Percentiles rank a stretch among this genome's conserved stretches.
Conservation (phyloP, 2,888 invertebrate genomes). For the Frankliniella intonsa region DNA sequence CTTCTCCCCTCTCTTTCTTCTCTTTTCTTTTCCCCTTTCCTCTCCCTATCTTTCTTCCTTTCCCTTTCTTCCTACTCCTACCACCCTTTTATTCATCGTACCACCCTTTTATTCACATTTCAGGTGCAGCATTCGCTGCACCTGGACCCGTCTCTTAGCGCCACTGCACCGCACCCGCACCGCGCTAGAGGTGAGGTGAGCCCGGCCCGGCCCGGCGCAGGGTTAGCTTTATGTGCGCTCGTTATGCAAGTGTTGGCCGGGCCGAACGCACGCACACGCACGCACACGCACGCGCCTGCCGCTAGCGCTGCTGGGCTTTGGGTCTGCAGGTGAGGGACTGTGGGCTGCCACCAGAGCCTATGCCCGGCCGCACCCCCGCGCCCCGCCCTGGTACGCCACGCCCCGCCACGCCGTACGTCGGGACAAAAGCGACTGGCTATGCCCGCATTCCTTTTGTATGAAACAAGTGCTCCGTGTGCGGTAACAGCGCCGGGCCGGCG, state of each 20-base stretch:
- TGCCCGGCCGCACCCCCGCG: background rate
- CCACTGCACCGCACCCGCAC: background rate
- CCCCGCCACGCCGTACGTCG: too few relatives aligned
- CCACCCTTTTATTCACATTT: too few relatives aligned
- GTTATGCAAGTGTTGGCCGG: too few relatives aligned
- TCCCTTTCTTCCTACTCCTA: slow-evolving; percentile 29
- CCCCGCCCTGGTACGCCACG: background rate
- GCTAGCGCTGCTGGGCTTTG: background rate
- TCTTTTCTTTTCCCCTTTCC: slow-evolving; percentile 37
- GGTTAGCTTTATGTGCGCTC: too few relatives aligned
- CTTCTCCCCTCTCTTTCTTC: slow-evolving; percentile 33
- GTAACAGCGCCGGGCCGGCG: too few relatives aligned
- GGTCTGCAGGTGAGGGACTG: too few relatives aligned
- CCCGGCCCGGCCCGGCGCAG: background rate
- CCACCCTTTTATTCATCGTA: too few relatives aligned
- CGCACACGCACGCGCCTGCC: slow-evolving; percentile 10
- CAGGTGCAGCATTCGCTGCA: too few relatives aligned
- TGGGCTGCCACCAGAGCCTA: background rate
- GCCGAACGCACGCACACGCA: background rate
- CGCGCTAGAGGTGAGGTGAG: background rate
- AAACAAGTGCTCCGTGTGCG: too few relatives aligned
- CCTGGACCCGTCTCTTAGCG: too few relatives aligned
- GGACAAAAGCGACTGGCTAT: too few relatives aligned
- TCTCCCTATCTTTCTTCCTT: slow-evolving; percentile 30
- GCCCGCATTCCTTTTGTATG: too few relatives aligned